phyloP scores from a whole-genome alignment of 2,888 invertebrate genomes.

The Eulithis testata region DNA sequence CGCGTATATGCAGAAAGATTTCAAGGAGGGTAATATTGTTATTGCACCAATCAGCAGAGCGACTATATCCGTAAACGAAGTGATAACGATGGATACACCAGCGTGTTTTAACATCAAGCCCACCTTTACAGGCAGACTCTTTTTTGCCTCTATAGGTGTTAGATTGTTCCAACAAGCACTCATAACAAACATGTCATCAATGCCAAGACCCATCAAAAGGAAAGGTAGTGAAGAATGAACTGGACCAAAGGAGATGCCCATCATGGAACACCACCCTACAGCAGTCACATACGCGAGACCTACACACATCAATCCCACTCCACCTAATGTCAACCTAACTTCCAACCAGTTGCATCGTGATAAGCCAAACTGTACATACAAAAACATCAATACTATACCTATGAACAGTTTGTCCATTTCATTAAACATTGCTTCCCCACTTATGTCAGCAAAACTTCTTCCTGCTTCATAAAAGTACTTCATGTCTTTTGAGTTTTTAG shows the following conservation, averaged over 20 bases:
- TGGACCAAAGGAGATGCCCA: conserved; percentile 91
- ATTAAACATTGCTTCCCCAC: conserved; percentile 88
- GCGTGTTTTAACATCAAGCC: conserved; percentile 90
- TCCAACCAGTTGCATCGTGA: conserved; percentile 91
- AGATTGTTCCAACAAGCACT: conserved; percentile 90
- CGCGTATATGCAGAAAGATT: conserved; percentile 93
- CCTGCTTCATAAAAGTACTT: conserved; percentile 85
- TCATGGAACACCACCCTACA: conserved; percentile 88
- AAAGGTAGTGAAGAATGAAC: conserved; percentile 93
- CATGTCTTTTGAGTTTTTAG: conserved; percentile 61
- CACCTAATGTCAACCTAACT: conserved; percentile 87
- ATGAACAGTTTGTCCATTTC: conserved; percentile 88
- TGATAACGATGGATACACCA: conserved; percentile 93
- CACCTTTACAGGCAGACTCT: conserved; percentile 86
- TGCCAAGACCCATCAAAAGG: conserved; percentile 91
- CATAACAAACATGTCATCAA: conserved; percentile 95
- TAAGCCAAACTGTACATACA: conserved; percentile 89
- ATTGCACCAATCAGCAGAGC: conserved; percentile 92
- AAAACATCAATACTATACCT: conserved; percentile 89
- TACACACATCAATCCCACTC: conserved; percentile 88
- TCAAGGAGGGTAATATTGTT: conserved; percentile 91
- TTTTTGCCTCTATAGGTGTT: conserved; percentile 76
- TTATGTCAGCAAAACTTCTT: conserved; percentile 91
- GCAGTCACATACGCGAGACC: conserved; percentile 90
- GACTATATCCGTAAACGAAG: conserved; percentile 92